A percentile compares a stretch with the other conserved stretches of the same genome.
Conservation (phyloP, 2,113 vertebrate genomes). For the Pterocles gutturalis region DNA sequence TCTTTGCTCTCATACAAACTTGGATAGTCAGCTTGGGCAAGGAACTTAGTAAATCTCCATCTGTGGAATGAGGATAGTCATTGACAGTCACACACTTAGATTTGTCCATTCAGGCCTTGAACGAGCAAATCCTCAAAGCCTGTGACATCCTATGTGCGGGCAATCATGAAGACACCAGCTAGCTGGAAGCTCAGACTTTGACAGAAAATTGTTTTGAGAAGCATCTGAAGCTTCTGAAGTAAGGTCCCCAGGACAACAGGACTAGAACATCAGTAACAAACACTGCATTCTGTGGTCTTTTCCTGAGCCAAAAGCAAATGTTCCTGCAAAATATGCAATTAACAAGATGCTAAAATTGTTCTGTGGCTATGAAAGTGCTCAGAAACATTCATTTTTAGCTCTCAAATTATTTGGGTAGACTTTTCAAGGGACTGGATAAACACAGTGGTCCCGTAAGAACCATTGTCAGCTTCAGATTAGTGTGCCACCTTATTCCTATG, state of each 20-base stretch:
- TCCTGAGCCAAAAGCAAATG: conserved; percentile 37
- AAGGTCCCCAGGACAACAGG: neutral
- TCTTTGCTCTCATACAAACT: neutral
- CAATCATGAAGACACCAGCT: neutral
- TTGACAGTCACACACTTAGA: neutral
- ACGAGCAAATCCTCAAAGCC: neutral
- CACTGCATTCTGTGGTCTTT: conserved; percentile 23
- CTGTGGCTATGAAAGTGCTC: neutral
- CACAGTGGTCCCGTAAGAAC: neutral
- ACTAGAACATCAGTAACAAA: neutral
- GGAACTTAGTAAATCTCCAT: neutral
- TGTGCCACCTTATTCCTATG: neutral
- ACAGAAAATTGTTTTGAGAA: neutral
- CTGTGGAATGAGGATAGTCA: neutral
- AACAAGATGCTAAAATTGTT: conserved; percentile 49
- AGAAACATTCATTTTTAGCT: conserved; percentile 35
- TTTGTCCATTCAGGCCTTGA: neutral
- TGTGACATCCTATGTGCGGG: neutral
- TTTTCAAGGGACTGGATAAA: conserved; percentile 5
- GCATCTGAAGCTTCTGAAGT: neutral
- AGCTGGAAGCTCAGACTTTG: neutral
- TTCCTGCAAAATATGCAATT: conserved; percentile 52
- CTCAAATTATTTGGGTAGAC: conserved; percentile 17
- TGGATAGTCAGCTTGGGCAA: neutral
- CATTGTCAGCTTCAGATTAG: neutral